These are phyloP conservation scores for Emydocephalus ijimae DNA, from an alignment of 2,113 vertebrate genomes.

Conservation along the genomic window DNA sequence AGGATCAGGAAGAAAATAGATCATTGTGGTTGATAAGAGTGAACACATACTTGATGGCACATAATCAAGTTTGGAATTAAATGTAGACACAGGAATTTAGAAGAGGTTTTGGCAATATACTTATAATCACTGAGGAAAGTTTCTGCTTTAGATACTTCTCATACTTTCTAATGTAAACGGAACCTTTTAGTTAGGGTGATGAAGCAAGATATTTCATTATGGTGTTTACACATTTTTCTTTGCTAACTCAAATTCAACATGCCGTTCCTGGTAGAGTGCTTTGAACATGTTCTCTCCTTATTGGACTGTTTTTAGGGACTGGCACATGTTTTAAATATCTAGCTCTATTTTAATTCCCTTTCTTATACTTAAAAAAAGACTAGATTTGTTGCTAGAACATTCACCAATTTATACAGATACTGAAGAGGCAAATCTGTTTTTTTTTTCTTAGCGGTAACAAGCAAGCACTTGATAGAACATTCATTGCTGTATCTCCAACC, in stretches of 20 bases:
- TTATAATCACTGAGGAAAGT: neutral
- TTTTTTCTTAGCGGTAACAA: neutral
- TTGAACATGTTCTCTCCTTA: neutral
- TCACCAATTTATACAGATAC: neutral
- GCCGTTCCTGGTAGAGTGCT: neutral
- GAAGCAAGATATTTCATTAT: neutral
- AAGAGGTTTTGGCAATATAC: neutral
- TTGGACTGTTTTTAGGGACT: neutral
- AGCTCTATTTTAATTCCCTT: neutral
- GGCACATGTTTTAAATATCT: neutral
- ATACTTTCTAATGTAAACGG: neutral
- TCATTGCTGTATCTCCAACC: neutral
- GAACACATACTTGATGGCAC: neutral
- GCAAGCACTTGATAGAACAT: accelerated
- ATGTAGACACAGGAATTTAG: neutral
- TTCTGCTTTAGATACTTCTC: neutral
- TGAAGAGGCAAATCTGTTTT: neutral
- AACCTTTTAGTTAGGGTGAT: neutral
- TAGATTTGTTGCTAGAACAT: neutral
- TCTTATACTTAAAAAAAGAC: neutral
- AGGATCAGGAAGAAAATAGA: neutral
- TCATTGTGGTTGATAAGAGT: neutral
- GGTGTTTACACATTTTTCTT: neutral
- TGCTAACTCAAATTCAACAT: neutral
- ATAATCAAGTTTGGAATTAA: neutral